These are phyloP conservation scores for Entelurus aequoreus DNA, from an alignment of 2,113 vertebrate genomes.

Conservation along the genomic window DNA sequence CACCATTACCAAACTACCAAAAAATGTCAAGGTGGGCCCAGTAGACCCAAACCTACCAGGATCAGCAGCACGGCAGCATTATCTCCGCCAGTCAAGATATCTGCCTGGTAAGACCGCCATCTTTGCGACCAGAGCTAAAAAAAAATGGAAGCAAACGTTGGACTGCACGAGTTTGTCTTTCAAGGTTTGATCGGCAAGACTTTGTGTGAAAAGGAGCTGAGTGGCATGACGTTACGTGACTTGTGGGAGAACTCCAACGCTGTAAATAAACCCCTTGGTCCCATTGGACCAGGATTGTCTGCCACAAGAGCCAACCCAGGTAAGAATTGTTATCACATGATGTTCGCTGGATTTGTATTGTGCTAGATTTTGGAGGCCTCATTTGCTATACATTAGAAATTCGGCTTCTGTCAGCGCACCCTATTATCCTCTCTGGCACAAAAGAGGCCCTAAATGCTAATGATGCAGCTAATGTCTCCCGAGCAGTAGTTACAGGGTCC, in stretches of 20 bases:
- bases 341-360: not conserved
- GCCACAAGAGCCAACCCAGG: slow-evolving; percentile 73
- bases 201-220: slow-evolving; percentile 70
- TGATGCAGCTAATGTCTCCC: slow-evolving; percentile 38
- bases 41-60: slow-evolving; percentile 69
- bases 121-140: not conserved
- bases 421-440: slow-evolving; percentile 18
- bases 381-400: slow-evolving; percentile 28
- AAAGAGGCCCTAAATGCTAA: slow-evolving; percentile 37
- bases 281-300: slow-evolving; percentile 72
- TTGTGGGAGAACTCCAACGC: slow-evolving; percentile 78
- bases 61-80: slow-evolving; percentile 86
- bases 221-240: slow-evolving; percentile 59
- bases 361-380: not conserved
- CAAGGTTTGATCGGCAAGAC: slow-evolving; percentile 88
- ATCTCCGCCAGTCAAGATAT: slow-evolving; percentile 90
- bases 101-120: slow-evolving; percentile 79
- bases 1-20: slow-evolving; percentile 75
- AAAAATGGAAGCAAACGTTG: too few species aligned
- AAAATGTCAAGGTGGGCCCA: slow-evolving; percentile 65
- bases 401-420: slow-evolving; percentile 28
- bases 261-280: slow-evolving; percentile 64
- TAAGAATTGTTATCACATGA: slow-evolving; percentile 21
- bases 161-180: not conserved
- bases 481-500: slow-evolving; percentile 39